Conservation (phyloP, 2,113 vertebrate genomes). For the Seriola rivoliana region DNA sequence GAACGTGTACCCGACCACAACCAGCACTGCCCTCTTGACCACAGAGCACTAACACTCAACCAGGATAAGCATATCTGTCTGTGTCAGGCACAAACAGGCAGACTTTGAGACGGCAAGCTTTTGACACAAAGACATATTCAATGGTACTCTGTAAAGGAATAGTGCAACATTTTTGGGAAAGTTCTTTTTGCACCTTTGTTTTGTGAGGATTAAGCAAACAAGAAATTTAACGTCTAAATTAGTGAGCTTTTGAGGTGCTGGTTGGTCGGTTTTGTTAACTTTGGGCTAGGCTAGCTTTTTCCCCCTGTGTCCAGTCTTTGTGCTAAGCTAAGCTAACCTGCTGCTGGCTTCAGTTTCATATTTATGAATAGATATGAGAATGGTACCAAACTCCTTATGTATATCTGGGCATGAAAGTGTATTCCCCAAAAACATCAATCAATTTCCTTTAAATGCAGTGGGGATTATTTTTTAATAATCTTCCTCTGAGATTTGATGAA, state of each 20-base stretch:
- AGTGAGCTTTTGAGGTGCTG: not conserved
- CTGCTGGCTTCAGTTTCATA: not conserved
- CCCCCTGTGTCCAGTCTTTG: constrained; percentile 4
- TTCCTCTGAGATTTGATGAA: not conserved
- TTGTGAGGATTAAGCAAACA: too few species aligned
- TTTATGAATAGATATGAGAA: not conserved
- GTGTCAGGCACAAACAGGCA: constrained; percentile 55
- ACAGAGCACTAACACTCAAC: constrained; percentile 63
- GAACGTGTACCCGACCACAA: constrained; percentile 43
- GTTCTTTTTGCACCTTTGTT: too few species aligned
- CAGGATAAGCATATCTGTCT: constrained; percentile 61
- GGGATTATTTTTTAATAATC: not conserved
- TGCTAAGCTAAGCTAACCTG: constrained; percentile 15
- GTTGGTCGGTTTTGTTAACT: not conserved
- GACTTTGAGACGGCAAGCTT: constrained; percentile 23
- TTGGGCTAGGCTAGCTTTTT: not conserved
- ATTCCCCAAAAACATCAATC: not conserved
- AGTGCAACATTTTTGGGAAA: not conserved
- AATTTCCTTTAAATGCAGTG: not conserved
- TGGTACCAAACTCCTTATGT: not conserved
- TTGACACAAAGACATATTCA: constrained; percentile 35
- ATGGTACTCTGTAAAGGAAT: not conserved
- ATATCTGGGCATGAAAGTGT: not conserved
- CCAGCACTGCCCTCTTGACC: constrained; percentile 74
- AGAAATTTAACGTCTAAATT: not conserved